These are phyloP conservation scores for Notarius lentiginosus DNA, from an alignment of 2,113 vertebrate species.

Conservation along the genomic window DNA sequence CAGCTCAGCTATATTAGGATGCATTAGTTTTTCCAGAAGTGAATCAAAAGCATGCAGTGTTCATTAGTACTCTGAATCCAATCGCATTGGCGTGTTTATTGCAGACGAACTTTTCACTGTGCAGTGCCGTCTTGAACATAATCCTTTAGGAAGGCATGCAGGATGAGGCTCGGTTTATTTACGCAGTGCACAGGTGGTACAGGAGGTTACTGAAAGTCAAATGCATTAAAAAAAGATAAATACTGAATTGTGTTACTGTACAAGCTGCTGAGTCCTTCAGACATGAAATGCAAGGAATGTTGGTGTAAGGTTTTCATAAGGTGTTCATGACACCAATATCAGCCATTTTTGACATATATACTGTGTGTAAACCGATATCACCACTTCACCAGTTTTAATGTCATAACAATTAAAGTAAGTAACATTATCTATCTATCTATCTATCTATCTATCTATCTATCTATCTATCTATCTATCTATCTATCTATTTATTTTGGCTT, in stretches of 20 bases:
- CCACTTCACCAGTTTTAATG: background rate
- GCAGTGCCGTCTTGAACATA: background rate
- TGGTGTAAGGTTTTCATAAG: background rate
- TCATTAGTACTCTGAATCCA: conserved; percentile 13
- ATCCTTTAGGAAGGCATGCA: background rate
- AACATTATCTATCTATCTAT: background rate
- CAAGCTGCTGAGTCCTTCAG: background rate
- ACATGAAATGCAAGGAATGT: background rate
- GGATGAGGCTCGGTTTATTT: background rate
- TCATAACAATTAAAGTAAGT: background rate
- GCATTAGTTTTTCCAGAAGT: background rate
- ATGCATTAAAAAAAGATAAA: background rate
- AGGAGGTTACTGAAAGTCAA: background rate
- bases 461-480: too few relatives aligned
- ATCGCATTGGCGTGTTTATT: background rate
- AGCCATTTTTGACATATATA: background rate
- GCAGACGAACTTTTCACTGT: background rate
- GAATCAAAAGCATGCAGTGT: background rate
- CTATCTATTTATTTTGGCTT: background rate
- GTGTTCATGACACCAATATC: background rate
- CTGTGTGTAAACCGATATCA: background rate
- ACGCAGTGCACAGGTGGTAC: conserved; percentile 10
- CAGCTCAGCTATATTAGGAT: background rate
- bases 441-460: too few relatives aligned
- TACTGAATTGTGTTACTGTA: background rate